Conservation (phyloP, 35 echinoderm and acorn worm species). For the Lytechinus pictus region DNA sequence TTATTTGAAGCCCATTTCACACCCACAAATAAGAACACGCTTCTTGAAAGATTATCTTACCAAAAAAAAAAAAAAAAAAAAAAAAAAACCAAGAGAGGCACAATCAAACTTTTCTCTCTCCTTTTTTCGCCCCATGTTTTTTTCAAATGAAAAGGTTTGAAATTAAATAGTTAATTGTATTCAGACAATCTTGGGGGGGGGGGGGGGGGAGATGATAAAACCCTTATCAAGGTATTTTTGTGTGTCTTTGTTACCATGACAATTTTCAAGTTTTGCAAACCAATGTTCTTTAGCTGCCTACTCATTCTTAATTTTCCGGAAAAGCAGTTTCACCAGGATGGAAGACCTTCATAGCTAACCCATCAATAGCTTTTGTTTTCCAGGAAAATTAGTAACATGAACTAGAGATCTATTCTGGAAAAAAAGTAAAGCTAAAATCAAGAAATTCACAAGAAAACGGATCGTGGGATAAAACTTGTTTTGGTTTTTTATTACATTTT, state of each 20-base stretch:
- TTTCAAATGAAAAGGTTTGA: too few species aligned
- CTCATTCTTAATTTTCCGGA: background rate
- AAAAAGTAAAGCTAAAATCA: too few species aligned
- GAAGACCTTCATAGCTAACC: background rate
- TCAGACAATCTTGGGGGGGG: too few species aligned
- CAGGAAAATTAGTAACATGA: background rate
- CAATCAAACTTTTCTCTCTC: too few species aligned
- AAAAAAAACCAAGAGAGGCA: too few species aligned
- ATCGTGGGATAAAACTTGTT: too few species aligned
- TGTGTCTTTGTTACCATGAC: background rate
- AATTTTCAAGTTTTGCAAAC: background rate
- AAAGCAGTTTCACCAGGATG: background rate
- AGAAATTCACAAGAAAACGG: too few species aligned
- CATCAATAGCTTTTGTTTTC: background rate
- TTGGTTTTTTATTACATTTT: too few species aligned
- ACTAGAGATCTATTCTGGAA: background rate
- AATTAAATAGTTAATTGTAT: background rate
- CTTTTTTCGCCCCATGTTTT: too few species aligned
- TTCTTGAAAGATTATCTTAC: background rate
- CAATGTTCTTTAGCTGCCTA: background rate
- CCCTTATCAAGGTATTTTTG: background rate
- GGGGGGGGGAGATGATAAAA: too few species aligned
- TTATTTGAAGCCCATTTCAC: too few species aligned
- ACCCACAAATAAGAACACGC: background rate
- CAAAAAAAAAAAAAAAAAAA: background rate